A percentile compares a stretch with the other conserved stretches of the same genome.
Evolutionary conservation across 2,113 vertebrate species (phyloP).

Genomic region (Bufo gargarizans): DNA sequence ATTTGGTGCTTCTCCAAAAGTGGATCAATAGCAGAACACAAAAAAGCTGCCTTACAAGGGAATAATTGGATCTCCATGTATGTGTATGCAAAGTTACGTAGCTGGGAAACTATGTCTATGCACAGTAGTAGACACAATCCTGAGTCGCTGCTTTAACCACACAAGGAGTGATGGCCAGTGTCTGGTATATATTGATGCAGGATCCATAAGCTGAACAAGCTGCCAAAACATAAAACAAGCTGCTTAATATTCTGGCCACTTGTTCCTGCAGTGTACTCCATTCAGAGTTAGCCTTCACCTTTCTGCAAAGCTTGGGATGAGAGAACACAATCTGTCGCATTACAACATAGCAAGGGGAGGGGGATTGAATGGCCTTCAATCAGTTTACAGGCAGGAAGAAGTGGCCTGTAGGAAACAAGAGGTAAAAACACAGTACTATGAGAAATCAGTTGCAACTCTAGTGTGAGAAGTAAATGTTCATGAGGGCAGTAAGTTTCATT

Average conservation of each 20-base stretch:
- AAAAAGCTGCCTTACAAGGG: constrained; percentile 37
- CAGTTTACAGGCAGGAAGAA: constrained; percentile 60
- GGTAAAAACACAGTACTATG: neutral
- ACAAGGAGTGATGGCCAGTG: neutral
- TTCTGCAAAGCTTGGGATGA: constrained; percentile 61
- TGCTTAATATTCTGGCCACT: constrained; percentile 71
- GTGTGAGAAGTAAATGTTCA: neutral
- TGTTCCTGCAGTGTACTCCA: constrained; percentile 65
- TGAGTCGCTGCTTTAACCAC: neutral
- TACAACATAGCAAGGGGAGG: constrained; percentile 40
- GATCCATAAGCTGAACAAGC: constrained; percentile 26
- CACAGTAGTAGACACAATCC: neutral
- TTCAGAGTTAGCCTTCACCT: constrained; percentile 55
- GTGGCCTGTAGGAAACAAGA: constrained; percentile 66
- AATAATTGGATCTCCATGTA: constrained; percentile 3
- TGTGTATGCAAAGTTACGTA: constrained; percentile 25
- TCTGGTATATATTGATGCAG: constrained; percentile 36
- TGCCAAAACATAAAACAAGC: constrained; percentile 57
- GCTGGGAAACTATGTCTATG: neutral
- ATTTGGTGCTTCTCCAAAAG: constrained; percentile 5
- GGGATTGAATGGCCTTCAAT: constrained; percentile 28
- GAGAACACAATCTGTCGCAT: constrained; percentile 49
- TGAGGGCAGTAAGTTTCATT: neutral
- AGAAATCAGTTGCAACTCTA: neutral
- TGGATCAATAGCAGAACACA: neutral